phyloP scores from a whole-genome alignment of 1,140 invertebrate species.

The Heliconius nattereri region DNA sequence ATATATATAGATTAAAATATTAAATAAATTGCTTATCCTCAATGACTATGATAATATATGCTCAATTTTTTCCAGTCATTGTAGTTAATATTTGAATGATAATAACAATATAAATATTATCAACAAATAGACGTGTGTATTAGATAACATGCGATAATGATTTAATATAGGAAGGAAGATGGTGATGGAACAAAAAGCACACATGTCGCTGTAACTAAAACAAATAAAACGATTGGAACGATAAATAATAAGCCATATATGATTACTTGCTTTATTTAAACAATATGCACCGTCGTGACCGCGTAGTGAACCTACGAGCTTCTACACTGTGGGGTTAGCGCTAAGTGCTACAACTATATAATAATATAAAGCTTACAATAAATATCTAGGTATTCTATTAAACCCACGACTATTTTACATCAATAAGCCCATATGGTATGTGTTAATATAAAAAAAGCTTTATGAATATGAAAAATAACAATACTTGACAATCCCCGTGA shows the following conservation, averaged over 20 bases:
- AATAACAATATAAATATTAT: no score
- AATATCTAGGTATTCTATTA: neutral
- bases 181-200: conserved; percentile 39
- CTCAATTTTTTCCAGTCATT: no score
- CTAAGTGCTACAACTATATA: neutral
- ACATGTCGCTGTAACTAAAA: conserved; percentile 45
- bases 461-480: conserved; percentile 14
- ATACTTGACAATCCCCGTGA: neutral
- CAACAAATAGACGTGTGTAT: no score
- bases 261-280: conserved; percentile 50
- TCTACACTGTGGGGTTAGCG: neutral
- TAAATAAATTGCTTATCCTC: no score
- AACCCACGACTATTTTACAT: neutral
- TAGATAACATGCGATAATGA: no score
- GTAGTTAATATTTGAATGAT: no score
- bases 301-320: neutral
- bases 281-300: neutral
- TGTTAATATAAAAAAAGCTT: neutral
- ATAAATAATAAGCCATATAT: conserved; percentile 32
- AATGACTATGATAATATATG: no score
- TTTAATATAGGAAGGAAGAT: neutral
- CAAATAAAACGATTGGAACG: neutral
- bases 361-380: neutral
- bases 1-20: no score
- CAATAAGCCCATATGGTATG: conserved; percentile 16